Evolutionary conservation across 2,797 vertebrate genomes (phyloP).

Genomic region (Eutrigla gurnardus): DNA sequence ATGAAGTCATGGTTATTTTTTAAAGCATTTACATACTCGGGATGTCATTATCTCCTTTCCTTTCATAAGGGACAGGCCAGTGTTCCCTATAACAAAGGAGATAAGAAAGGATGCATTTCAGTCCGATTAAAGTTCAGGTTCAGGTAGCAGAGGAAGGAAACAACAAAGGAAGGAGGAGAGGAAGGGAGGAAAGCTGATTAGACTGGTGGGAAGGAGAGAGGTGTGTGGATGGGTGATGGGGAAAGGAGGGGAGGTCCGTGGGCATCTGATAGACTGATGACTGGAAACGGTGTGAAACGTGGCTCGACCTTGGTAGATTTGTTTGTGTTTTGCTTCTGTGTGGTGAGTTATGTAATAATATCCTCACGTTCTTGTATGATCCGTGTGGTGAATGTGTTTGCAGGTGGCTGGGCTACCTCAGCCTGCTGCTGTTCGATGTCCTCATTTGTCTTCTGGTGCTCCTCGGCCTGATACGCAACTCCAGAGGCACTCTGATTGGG

Average conservation of each 20-base stretch:
- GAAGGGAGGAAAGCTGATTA: too few relatives aligned
- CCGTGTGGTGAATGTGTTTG: background rate
- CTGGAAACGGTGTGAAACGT: background rate
- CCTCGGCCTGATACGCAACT: conserved; percentile 95
- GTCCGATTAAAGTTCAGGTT: background rate
- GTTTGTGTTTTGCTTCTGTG: background rate
- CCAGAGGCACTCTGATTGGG: conserved; percentile 90
- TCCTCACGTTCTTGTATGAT: background rate
- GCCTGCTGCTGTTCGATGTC: conserved; percentile 91
- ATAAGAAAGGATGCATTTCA: background rate
- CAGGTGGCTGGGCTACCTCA: conserved; percentile 94
- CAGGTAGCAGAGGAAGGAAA: too few relatives aligned
- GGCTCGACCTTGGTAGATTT: background rate
- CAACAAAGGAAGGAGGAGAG: too few relatives aligned
- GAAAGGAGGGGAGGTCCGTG: too few relatives aligned
- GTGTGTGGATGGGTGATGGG: too few relatives aligned
- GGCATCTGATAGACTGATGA: background rate
- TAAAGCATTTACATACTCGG: background rate
- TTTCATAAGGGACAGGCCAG: background rate
- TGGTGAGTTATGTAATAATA: background rate
- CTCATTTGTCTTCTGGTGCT: conserved; percentile 95
- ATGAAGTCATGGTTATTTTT: background rate
- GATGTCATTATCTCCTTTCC: background rate
- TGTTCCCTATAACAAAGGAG: background rate
- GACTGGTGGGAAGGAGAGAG: too few relatives aligned